Percentiles rank a stretch among this genome's conserved stretches.
These are phyloP conservation scores for Ariopsis seemanni DNA, from an alignment of 2,113 vertebrate species.

Conservation along the genomic window DNA sequence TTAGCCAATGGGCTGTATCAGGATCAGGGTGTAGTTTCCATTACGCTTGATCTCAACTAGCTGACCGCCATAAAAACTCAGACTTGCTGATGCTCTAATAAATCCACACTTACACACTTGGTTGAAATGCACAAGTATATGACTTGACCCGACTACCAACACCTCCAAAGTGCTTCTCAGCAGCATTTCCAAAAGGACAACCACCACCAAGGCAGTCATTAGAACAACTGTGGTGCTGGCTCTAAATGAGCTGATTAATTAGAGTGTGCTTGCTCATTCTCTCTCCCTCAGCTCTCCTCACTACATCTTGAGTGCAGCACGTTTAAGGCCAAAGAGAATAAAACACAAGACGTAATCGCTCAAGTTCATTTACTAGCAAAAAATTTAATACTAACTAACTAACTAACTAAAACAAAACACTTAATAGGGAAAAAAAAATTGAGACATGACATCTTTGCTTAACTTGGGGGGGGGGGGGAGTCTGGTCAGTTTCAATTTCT, in stretches of 20 bases:
- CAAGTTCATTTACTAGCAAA: background rate
- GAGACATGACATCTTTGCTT: background rate
- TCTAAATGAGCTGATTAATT: constrained; percentile 37
- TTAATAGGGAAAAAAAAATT: too few species aligned
- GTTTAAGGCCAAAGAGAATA: constrained; percentile 23
- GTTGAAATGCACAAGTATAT: background rate
- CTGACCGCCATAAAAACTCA: background rate
- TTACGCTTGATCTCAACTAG: background rate
- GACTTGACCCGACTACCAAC: constrained; percentile 7
- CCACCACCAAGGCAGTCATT: background rate
- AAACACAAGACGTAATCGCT: background rate
- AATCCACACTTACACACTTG: background rate
- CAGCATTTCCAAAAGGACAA: constrained; percentile 12
- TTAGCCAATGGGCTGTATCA: background rate
- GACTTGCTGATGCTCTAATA: background rate
- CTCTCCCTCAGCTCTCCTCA: constrained; percentile 15
- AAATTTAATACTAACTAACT: background rate
- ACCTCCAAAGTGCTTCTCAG: constrained; percentile 25
- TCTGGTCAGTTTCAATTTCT: background rate
- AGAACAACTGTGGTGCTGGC: constrained; percentile 15
- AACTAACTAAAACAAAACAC: background rate
- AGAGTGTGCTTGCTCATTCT: constrained; percentile 21
- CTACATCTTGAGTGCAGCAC: background rate
- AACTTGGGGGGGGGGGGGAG: too few species aligned
- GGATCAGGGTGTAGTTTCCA: background rate